Evolutionary conservation across 1,140 invertebrate genomes (phyloP).

Genomic region (Diachasmimorpha longicaudata): DNA sequence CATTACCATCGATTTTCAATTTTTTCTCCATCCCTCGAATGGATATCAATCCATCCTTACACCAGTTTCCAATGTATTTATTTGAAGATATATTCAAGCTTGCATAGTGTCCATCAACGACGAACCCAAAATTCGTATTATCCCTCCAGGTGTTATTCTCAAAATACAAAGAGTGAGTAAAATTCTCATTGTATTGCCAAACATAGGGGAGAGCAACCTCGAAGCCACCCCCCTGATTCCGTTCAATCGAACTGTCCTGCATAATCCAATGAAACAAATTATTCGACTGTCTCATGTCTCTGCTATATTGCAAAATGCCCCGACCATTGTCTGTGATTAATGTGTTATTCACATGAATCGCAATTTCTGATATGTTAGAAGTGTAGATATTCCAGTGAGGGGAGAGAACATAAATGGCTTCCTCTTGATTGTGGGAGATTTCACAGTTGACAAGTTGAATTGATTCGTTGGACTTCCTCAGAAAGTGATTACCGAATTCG

Average conservation of each 20-base stretch:
- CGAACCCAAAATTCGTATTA: conserved; percentile 85
- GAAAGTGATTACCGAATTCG: conserved; percentile 82
- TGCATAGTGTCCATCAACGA: conserved; percentile 91
- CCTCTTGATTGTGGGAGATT: conserved; percentile 78
- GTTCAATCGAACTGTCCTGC: conserved; percentile 85
- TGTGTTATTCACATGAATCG: conserved; percentile 84
- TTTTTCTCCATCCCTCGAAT: conserved; percentile 97
- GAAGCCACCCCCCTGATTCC: conserved; percentile 84
- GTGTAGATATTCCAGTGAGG: conserved; percentile 83
- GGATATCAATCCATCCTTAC: conserved; percentile 81
- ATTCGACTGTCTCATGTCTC: conserved; percentile 89
- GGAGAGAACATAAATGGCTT: conserved; percentile 82
- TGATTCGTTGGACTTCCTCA: conserved; percentile 87
- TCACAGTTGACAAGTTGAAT: conserved; percentile 81
- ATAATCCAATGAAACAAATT: conserved; percentile 94
- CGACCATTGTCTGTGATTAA: conserved; percentile 83
- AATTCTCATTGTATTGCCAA: conserved; percentile 94
- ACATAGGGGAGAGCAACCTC: conserved; percentile 88
- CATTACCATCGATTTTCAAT: conserved; percentile 78
- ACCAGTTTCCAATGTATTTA: conserved; percentile 84
- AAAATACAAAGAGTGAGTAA: conserved; percentile 87
- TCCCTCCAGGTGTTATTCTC: conserved; percentile 85
- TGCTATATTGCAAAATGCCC: conserved; percentile 85
- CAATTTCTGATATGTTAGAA: conserved; percentile 84
- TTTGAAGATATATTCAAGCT: conserved; percentile 84